These are phyloP conservation scores for Siniperca chuatsi DNA, from an alignment of 2,113 vertebrate genomes.

Conservation along the genomic window DNA sequence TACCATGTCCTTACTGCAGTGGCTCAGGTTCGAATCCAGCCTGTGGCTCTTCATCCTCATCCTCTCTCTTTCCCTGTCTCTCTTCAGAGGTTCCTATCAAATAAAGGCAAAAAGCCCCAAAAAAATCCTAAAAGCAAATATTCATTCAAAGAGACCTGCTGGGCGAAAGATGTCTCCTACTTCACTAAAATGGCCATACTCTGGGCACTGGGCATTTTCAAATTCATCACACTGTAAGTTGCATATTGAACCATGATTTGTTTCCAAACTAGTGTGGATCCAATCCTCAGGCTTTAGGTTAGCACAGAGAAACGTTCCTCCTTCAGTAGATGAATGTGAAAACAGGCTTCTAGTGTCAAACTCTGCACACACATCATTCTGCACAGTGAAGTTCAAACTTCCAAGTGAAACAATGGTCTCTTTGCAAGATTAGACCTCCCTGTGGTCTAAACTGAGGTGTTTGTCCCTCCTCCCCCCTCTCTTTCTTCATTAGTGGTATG, in stretches of 20 bases:
- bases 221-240: too few relatives aligned
- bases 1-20: too few relatives aligned
- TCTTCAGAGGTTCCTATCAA: too few relatives aligned
- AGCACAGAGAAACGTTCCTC: not conserved
- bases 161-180: not conserved
- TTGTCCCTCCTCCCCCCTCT: not conserved
- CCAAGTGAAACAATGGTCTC: not conserved
- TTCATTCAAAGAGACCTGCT: not conserved
- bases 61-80: too few relatives aligned
- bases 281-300: not conserved
- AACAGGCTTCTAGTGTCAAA: not conserved
- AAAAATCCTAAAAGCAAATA: not conserved
- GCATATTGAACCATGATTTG: too few relatives aligned
- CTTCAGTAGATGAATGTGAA: not conserved
- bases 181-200: not conserved
- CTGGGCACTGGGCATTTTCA: too few relatives aligned
- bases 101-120: too few relatives aligned
- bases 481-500: slow-evolving; percentile 90
- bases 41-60: too few relatives aligned
- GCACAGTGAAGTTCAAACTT: not conserved
- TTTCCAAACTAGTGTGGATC: too few relatives aligned
- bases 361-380: not conserved
- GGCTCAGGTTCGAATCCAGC: too few relatives aligned
- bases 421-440: not conserved
- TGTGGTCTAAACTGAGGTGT: not conserved